Percentiles rank a stretch among this genome's conserved stretches.
Evolutionary conservation across 2,888 invertebrate species (phyloP).

Genomic region (Polydrusus cervinus): DNA sequence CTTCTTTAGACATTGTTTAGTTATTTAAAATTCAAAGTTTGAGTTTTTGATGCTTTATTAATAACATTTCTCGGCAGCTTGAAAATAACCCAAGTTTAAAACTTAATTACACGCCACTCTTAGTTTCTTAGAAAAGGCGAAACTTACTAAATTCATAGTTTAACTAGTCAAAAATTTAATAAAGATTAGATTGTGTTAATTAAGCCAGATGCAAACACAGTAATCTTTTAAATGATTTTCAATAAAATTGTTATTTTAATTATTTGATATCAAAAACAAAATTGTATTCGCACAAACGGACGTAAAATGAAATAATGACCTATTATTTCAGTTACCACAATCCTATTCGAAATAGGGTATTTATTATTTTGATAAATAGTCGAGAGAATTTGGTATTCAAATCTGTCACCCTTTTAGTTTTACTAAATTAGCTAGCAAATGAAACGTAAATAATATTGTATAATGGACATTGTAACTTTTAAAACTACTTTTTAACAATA

Average conservation of each 20-base stretch:
- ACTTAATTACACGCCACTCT: no score
- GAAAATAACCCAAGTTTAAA: no score
- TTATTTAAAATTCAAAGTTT: no score
- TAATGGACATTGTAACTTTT: neutral
- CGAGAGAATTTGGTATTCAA: neutral
- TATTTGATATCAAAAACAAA: constrained; percentile 5
- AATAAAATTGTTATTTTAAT: constrained; percentile 1
- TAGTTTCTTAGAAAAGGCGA: no score
- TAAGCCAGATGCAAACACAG: no score
- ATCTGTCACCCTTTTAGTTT: neutral
- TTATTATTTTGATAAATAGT: neutral
- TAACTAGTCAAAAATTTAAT: no score
- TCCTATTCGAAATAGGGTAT: neutral
- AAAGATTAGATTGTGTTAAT: no score
- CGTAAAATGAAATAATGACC: neutral
- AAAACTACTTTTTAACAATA: neutral
- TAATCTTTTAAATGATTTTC: no score
- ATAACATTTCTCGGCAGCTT: no score
- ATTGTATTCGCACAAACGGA: neutral
- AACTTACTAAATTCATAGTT: no score
- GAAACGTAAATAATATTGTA: neutral
- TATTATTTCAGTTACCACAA: neutral
- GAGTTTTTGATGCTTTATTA: no score
- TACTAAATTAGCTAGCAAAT: neutral
- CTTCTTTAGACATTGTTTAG: no score